These are phyloP conservation scores for Gopherus evgoodei DNA, from an alignment of 2,113 vertebrate species.

Conservation along the genomic window DNA sequence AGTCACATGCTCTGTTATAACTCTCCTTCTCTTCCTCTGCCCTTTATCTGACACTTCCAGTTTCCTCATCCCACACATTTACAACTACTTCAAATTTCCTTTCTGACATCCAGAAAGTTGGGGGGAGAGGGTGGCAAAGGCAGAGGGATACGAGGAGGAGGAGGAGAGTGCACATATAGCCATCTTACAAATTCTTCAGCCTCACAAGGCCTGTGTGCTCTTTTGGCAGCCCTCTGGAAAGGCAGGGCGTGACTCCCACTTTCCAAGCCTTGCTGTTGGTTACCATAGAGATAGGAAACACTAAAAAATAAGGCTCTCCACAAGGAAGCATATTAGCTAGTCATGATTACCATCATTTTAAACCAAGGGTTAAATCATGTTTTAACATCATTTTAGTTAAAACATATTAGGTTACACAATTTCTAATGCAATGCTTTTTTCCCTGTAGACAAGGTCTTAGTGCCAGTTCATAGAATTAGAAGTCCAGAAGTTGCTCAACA, in stretches of 20 bases:
- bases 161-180: neutral
- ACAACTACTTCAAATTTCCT: neutral
- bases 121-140: neutral
- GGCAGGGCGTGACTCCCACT: rapidly evolving
- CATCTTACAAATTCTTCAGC: neutral
- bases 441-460: neutral
- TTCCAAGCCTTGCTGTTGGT: neutral
- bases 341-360: too few species aligned
- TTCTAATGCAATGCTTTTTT: neutral
- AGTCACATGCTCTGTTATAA: neutral
- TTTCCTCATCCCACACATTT: neutral
- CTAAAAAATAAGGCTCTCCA: too few species aligned
- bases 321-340: too few species aligned
- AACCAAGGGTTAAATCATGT: neutral
- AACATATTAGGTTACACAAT: neutral
- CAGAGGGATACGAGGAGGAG: neutral
- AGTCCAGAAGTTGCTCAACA: neutral
- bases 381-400: neutral
- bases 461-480: neutral
- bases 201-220: neutral
- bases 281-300: neutral
- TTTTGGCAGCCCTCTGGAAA: neutral
- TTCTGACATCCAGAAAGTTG: neutral
- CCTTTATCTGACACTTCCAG: neutral
- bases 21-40: neutral